These are phyloP conservation scores for Aphelinus certus DNA, from an alignment of 1,140 invertebrate genomes.

Conservation along the genomic window DNA sequence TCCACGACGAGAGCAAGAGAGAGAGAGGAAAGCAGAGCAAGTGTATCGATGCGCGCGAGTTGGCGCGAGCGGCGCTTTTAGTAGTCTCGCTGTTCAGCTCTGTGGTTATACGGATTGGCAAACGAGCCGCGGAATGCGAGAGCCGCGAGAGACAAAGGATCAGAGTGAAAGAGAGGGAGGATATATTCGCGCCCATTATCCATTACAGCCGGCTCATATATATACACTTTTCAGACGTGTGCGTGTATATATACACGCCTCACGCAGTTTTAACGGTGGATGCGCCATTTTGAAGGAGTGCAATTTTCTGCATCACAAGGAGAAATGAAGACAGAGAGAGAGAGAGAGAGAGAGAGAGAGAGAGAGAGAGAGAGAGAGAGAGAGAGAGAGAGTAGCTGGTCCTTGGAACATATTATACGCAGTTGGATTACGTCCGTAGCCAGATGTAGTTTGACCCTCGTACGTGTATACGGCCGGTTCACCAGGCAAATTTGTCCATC, in stretches of 20 bases:
- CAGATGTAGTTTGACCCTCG: too few relatives aligned
- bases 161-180: neutral
- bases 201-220: neutral
- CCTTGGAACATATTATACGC: neutral
- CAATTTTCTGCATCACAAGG: neutral
- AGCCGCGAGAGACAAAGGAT: neutral
- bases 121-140: constrained; percentile 28
- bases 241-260: too few relatives aligned
- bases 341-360: constrained; percentile 5
- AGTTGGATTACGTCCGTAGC: too few relatives aligned
- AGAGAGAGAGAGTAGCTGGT: neutral
- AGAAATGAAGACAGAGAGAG: neutral
- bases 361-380: constrained; percentile 1
- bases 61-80: neutral
- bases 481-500: too few relatives aligned
- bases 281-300: neutral
- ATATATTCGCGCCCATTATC: neutral
- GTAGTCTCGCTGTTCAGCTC: neutral
- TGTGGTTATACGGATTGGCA: constrained; percentile 16
- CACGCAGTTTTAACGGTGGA: constrained; percentile 6
- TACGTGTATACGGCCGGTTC: too few relatives aligned
- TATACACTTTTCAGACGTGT: neutral
- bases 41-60: constrained; percentile 27
- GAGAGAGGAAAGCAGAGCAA: constrained; percentile 1
- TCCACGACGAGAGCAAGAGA: neutral